Percentiles rank a stretch among this genome's conserved stretches.
phyloP scores from a whole-genome alignment of 2,113 vertebrate genomes.

The Amblyopsis rosae region DNA sequence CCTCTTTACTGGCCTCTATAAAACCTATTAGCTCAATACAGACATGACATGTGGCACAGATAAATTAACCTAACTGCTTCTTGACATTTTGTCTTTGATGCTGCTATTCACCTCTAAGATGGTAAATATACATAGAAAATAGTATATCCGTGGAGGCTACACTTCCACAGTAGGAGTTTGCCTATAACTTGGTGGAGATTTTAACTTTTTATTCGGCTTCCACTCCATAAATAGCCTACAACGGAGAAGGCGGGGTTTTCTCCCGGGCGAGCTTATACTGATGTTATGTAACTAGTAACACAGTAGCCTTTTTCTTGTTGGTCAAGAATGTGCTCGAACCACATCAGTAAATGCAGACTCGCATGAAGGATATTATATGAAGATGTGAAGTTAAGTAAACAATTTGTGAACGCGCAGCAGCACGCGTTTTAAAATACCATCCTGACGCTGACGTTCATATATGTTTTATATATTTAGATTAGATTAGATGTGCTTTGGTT shows the following conservation, averaged over 20 bases:
- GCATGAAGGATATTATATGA: background rate
- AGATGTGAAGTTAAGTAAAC: background rate
- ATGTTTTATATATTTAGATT: background rate
- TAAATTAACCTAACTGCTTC: conserved; percentile 47
- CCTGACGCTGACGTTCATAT: background rate
- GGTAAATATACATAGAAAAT: background rate
- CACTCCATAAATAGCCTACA: background rate
- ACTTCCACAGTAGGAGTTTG: too few relatives aligned
- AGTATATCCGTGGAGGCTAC: too few relatives aligned
- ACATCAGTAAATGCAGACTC: background rate
- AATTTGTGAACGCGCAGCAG: too few relatives aligned
- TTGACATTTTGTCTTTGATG: conserved; percentile 10
- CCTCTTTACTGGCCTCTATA: conserved; percentile 52
- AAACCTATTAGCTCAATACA: conserved; percentile 61
- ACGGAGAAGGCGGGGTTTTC: conserved; percentile 63
- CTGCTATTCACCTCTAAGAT: conserved; percentile 7
- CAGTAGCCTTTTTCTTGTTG: conserved; percentile 19
- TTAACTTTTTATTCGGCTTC: too few relatives aligned
- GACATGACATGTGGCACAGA: conserved; percentile 32
- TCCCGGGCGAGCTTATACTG: conserved; percentile 46
- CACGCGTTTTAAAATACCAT: too few relatives aligned
- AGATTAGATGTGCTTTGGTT: background rate
- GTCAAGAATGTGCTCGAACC: conserved; percentile 24
- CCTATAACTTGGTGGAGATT: too few relatives aligned
- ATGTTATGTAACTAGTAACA: conserved; percentile 62